These are phyloP conservation scores for Megathymus violae DNA, from an alignment of 1,140 invertebrate species.

Conservation along the genomic window DNA sequence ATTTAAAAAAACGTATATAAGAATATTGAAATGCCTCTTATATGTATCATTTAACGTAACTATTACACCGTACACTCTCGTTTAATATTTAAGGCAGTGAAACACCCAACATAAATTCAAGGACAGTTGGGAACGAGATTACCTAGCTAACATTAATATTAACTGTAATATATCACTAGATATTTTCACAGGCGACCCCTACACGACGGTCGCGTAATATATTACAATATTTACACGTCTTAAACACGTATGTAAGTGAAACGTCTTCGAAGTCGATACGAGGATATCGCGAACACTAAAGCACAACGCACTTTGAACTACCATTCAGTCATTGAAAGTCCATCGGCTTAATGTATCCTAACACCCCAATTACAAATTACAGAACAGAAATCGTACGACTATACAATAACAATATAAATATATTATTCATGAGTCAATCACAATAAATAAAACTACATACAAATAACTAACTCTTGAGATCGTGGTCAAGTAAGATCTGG, in stretches of 20 bases:
- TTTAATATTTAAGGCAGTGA: conserved; percentile 82
- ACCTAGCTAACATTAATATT: conserved; percentile 82
- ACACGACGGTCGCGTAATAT: conserved; percentile 74
- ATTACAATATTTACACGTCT: conserved; percentile 83
- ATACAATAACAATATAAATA: conserved; percentile 81
- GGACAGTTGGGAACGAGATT: conserved; percentile 81
- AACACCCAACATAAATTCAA: conserved; percentile 81
- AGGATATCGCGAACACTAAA: conserved; percentile 67
- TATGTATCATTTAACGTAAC: conserved; percentile 76
- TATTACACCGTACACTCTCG: conserved; percentile 72
- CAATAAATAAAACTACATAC: conserved; percentile 73
- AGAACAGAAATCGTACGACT: conserved; percentile 74
- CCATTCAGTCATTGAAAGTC: conserved; percentile 79
- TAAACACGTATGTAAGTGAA: conserved; percentile 69
- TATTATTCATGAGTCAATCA: conserved; percentile 64
- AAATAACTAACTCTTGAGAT: conserved; percentile 75
- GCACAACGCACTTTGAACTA: conserved; percentile 67
- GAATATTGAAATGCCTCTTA: conserved; percentile 73
- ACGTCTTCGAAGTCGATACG: conserved; percentile 54
- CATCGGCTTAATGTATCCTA: conserved; percentile 77
- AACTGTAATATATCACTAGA: conserved; percentile 81
- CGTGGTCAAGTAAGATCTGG: conserved; percentile 64
- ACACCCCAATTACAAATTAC: conserved; percentile 73
- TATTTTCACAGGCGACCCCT: conserved; percentile 79
- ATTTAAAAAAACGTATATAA: conserved; percentile 66